Percentiles rank a stretch among this genome's conserved stretches.
Evolutionary conservation across 2,888 invertebrate species (phyloP).

Genomic region (Choristoneura rosaceana): DNA sequence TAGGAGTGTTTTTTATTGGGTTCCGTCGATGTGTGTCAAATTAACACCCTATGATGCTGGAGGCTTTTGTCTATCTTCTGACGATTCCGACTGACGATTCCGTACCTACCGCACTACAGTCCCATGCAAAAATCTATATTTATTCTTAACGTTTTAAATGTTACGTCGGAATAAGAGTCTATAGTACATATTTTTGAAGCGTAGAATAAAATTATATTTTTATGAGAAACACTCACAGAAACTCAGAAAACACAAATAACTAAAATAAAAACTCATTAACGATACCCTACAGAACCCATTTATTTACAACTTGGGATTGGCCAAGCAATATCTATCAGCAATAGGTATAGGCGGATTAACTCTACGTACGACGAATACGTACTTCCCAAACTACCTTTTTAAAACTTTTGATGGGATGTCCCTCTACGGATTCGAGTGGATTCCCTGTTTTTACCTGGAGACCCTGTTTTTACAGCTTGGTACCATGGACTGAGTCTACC

Average conservation of each 20-base stretch:
- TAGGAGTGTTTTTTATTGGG: conserved; percentile 62
- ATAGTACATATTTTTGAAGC: too few relatives aligned
- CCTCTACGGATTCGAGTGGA: too few relatives aligned
- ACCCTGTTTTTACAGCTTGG: too few relatives aligned
- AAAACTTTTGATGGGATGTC: background rate
- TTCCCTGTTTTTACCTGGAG: too few relatives aligned
- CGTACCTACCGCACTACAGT: background rate
- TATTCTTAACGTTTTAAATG: too few relatives aligned
- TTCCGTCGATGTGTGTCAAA: conserved; percentile 36
- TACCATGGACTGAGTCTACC: too few relatives aligned
- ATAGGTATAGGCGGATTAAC: conserved; percentile 66
- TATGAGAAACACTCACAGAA: too few relatives aligned
- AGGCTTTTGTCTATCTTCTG: background rate
- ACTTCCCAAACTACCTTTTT: background rate
- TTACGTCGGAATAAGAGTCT: too few relatives aligned
- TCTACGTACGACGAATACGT: conserved; percentile 56
- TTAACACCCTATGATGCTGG: conserved; percentile 3
- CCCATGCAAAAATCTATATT: too few relatives aligned
- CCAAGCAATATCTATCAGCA: conserved; percentile 21
- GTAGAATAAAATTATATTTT: too few relatives aligned
- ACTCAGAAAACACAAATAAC: too few relatives aligned
- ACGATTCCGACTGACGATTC: too few relatives aligned
- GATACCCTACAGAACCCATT: conserved; percentile 17
- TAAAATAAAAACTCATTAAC: background rate
- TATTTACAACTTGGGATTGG: background rate